Evolutionary conservation across 2,888 invertebrate genomes (phyloP), one percentile per base, ranked within the genome.

Genomic region (Drosophila ezoana): DNA sequence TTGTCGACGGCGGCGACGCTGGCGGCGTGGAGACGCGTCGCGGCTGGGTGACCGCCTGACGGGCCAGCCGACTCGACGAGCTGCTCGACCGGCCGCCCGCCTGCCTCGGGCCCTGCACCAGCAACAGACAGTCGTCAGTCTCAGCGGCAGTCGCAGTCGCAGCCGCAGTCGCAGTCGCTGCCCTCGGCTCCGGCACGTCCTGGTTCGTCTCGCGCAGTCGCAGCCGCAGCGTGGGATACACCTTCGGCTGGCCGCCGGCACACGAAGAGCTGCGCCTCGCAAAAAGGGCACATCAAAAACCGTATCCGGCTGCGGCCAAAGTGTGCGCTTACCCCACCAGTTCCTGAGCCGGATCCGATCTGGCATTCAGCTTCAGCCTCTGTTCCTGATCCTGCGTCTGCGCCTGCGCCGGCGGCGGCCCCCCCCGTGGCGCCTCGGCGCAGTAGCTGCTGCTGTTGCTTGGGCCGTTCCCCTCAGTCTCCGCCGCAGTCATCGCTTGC

Each of bases 1-100:
- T 28, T 8, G 33, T 13, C 18, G 47, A 8, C 32, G 16, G 16
- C 18, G 33, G n/a, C 20, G 49, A 8, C 28, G 28, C 8, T 23
- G 16, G 20, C 9, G 10, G 43, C 41, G 13, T n/a, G n/a, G 11
- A 11, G 8, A 48, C 28, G 37, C 67, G 44, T 35, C 71, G 47
- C 20, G 72, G 56, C 4, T 18, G 51, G 23, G 57, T 57, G 23
- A 68, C 61, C 9, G 68, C 56, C 37, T 74, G 69, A 0, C 61
- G 74, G 4, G 20, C 1, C n/a, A 13, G 38, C 6, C 51, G 37
- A 4, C 23, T 4, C 49, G 33, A 1, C 54, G 62, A 10, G 51
- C 23, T 33, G 38, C 8, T 37, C 11, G 35, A 43, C 1, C 13
- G 38, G 14, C 13, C 16, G 18, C 41, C 40, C 35, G 14, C 5